Conservation (phyloP, 2,113 vertebrate species). For the Hemiprocne comata region DNA sequence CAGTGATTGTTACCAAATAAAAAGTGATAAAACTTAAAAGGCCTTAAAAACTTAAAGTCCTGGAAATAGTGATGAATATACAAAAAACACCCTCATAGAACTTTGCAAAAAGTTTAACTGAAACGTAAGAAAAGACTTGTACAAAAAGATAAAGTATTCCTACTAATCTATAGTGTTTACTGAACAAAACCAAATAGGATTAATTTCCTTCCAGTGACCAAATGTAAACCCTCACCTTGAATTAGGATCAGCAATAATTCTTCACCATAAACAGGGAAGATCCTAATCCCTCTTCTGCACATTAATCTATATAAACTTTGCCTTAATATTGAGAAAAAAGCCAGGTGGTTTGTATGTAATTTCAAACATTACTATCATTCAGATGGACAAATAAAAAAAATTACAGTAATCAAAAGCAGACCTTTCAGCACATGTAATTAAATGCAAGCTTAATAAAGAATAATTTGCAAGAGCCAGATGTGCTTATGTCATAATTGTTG, state of each 20-base stretch:
- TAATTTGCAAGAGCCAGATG: slow-evolving; percentile 86
- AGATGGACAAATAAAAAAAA: slow-evolving; percentile 86
- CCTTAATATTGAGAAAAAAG: slow-evolving; percentile 70
- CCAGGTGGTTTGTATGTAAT: slow-evolving; percentile 80
- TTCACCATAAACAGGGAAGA: slow-evolving; percentile 65
- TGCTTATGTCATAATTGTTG: slow-evolving; percentile 86
- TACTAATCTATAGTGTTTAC: slow-evolving; percentile 25
- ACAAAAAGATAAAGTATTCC: slow-evolving; percentile 20
- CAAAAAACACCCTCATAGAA: background rate
- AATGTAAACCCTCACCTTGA: slow-evolving; percentile 68
- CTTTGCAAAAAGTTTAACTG: slow-evolving; percentile 13
- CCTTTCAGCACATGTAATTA: slow-evolving; percentile 84
- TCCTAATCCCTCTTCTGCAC: slow-evolving; percentile 60
- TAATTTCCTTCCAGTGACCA: slow-evolving; percentile 55
- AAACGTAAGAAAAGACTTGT: background rate
- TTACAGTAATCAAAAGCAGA: slow-evolving; percentile 83
- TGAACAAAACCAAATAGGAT: slow-evolving; percentile 35
- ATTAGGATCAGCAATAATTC: slow-evolving; percentile 51
- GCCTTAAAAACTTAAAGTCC: background rate
- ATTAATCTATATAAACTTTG: slow-evolving; percentile 72
- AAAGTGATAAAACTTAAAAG: background rate
- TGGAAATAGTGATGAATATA: background rate
- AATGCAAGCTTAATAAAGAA: slow-evolving; percentile 88
- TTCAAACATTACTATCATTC: slow-evolving; percentile 81
- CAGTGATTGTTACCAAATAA: background rate